Evolutionary conservation across 2,888 invertebrate genomes (phyloP).

Genomic region (Strigamia crassipes): DNA sequence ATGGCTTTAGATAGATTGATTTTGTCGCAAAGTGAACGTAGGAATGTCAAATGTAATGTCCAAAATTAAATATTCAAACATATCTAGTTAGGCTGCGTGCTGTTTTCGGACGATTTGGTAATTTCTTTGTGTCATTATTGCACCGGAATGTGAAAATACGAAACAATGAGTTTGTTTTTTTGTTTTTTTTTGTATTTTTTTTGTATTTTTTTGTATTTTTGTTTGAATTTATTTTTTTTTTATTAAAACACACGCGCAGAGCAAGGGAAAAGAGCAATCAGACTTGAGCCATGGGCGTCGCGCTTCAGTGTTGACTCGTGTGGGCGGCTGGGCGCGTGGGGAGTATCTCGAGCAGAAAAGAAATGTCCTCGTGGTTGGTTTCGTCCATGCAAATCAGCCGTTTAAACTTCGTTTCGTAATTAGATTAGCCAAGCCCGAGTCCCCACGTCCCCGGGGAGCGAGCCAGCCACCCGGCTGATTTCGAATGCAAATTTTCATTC

Average conservation of each 20-base stretch:
- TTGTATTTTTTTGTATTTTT: too few relatives aligned
- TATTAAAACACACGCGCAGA: neutral
- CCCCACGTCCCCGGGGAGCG: constrained; percentile 34
- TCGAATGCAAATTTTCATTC: constrained; percentile 46
- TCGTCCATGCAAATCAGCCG: constrained; percentile 46
- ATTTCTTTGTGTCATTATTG: too few relatives aligned
- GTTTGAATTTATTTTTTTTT: too few relatives aligned
- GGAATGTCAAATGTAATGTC: too few relatives aligned
- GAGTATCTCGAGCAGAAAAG: constrained; percentile 45
- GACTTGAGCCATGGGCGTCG: constrained; percentile 38
- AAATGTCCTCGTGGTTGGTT: constrained; percentile 44
- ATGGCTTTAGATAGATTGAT: too few relatives aligned
- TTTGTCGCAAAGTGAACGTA: too few relatives aligned
- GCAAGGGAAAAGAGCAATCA: neutral
- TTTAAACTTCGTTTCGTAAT: constrained; percentile 46
- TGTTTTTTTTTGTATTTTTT: too few relatives aligned
- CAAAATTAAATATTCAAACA: too few relatives aligned
- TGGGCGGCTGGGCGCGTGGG: constrained; percentile 39
- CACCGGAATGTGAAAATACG: too few relatives aligned
- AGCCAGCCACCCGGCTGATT: constrained; percentile 42
- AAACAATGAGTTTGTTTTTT: too few relatives aligned
- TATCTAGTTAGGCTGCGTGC: too few relatives aligned
- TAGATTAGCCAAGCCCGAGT: constrained; percentile 41
- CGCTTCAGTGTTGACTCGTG: constrained; percentile 31
- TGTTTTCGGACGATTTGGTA: too few relatives aligned